Evolutionary conservation across 2,797 vertebrate genomes (phyloP), one percentile per base, ranked within the genome.

Genomic region (Mallotus villosus): DNA sequence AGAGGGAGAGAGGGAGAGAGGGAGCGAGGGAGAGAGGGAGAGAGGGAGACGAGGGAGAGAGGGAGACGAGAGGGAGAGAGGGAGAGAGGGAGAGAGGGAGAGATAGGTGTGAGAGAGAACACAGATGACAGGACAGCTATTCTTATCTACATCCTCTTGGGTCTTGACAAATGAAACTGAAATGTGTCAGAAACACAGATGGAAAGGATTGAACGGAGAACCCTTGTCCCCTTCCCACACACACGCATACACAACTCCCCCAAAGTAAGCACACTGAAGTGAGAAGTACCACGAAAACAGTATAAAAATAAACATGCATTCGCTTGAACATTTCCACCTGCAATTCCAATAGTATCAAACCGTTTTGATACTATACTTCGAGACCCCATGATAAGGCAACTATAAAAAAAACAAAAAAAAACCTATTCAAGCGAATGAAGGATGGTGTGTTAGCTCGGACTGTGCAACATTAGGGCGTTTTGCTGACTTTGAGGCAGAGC

Each of bases 111-210:
- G 21, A 17, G 19, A 55, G 49, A 71, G 16, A 63, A 57, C 32
- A 27, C 32, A 63, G 2, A n/a, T 24, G 12, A 41, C 21, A 67
- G 4, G 2, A 58, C 49, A 51, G 22, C 21, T 46, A 46, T 53
- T 53, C 16, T 27, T n/a, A 46, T 51, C 21, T 17, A 1, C n/a
- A 46, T 22, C 17, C 24, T 9, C n/a, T 34, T 24, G 41, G 51
- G 21, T 4, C n/a, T 34, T 24, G 41, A 66, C 37, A 67, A 67
- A 51, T 53, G 6, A 67, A 66, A 27, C 22, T 16, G 41, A 66
- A 53, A 49, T 67, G 64, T 53, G 41, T 49, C 64, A 51, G 46
- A 17, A 66, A 49, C 46, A 67, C 64, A 27, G 22, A 51, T 53
- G 16, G 41, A 21, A 24, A 17, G 46, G 64, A 67, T 17, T 24